Evolutionary conservation across 2,888 invertebrate genomes (phyloP).

Genomic region (Perithous albicinctus): DNA sequence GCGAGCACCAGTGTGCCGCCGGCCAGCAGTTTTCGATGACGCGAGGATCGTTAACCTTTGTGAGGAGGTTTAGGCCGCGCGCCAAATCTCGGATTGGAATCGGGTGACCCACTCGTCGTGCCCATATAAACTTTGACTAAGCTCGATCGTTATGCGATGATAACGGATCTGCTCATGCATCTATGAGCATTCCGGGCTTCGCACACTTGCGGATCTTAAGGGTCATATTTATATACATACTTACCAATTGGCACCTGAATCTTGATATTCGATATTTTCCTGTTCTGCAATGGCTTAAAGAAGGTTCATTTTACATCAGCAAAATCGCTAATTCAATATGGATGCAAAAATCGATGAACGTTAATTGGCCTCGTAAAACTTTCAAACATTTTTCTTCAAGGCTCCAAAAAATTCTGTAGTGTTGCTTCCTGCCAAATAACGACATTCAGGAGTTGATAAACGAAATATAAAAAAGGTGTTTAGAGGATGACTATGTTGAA

Average conservation of each 20-base stretch:
- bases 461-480: no score
- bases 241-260: background rate
- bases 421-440: no score
- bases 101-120: conserved; percentile 79
- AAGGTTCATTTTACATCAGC: no score
- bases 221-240: background rate
- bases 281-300: background rate
- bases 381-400: no score
- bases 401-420: no score
- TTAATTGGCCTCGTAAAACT: no score
- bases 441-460: no score
- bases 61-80: conserved; percentile 78
- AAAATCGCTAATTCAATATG: no score
- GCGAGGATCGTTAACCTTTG: conserved; percentile 83
- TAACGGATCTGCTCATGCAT: conserved; percentile 40
- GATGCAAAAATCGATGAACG: no score
- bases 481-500: no score
- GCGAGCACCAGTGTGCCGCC: background rate
- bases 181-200: conserved; percentile 3
- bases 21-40: conserved; percentile 65
- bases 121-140: conserved; percentile 34
- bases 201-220: background rate
- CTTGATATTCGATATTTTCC: conserved; percentile 15
- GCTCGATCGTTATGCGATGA: conserved; percentile 74
- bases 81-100: conserved; percentile 83